phyloP scores from a whole-genome alignment of 2,113 vertebrate genomes.

The Pachypanchax playfairii region DNA sequence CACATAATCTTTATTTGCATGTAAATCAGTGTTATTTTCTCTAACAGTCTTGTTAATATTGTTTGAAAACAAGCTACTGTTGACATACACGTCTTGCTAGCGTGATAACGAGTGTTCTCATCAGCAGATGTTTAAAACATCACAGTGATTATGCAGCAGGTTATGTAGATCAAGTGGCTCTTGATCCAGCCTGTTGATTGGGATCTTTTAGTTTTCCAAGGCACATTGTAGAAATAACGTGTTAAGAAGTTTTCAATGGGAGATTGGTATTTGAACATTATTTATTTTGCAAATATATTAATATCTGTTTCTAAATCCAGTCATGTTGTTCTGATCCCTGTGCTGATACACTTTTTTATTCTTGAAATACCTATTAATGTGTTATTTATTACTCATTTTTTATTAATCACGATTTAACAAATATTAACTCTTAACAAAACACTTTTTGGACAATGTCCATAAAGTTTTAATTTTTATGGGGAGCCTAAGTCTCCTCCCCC shows the following conservation, averaged over 20 bases:
- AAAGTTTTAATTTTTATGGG: no score
- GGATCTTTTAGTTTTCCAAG: conserved; percentile 11
- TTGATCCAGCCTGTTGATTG: conserved; percentile 35
- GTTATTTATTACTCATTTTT: no score
- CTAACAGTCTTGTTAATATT: background rate
- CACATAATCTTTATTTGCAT: conserved; percentile 19
- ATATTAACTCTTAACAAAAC: no score
- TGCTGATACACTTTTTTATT: background rate
- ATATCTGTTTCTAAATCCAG: conserved; percentile 3
- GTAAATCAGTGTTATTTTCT: background rate
- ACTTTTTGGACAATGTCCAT: no score
- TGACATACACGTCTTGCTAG: conserved; percentile 23
- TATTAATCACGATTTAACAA: no score
- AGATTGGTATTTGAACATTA: conserved; percentile 11
- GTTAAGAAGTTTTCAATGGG: conserved; percentile 10
- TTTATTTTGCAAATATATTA: conserved; percentile 18
- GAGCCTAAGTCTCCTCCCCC: no score
- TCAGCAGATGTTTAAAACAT: conserved; percentile 33
- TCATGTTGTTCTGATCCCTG: background rate
- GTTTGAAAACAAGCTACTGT: conserved; percentile 16
- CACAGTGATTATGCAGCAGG: conserved; percentile 32
- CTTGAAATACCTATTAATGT: no score
- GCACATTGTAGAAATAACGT: conserved; percentile 1
- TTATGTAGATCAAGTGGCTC: conserved; percentile 29
- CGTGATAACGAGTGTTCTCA: conserved; percentile 35